phyloP scores from a whole-genome alignment of 1,140 invertebrate genomes.

The Nasonia giraulti region DNA sequence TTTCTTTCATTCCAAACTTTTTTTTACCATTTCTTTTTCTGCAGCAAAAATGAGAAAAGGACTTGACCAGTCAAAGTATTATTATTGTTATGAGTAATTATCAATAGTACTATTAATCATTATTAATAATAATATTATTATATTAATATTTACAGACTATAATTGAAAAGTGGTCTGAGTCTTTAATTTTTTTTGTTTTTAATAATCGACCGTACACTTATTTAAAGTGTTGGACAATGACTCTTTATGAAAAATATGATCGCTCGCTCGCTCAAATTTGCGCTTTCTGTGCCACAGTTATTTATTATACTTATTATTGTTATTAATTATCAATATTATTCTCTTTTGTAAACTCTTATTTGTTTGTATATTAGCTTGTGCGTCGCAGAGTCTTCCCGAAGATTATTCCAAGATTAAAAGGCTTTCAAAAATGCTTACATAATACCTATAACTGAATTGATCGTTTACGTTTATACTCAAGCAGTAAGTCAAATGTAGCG shows the following conservation, averaged over 20 bases:
- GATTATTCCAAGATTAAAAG: constrained; percentile 9
- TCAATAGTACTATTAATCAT: constrained; percentile 36
- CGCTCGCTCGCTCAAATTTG: constrained; percentile 21
- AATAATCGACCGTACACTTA: constrained; percentile 7
- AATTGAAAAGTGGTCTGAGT: constrained; percentile 50
- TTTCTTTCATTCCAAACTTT: background rate
- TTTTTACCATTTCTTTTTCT: constrained; percentile 22
- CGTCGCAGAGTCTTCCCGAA: constrained; percentile 8
- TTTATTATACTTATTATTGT: constrained; percentile 22
- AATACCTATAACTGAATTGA: background rate
- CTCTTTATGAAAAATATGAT: constrained; percentile 54
- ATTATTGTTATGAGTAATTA: constrained; percentile 25
- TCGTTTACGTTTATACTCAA: too few relatives aligned
- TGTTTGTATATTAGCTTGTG: constrained; percentile 13
- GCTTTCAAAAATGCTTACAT: constrained; percentile 22
- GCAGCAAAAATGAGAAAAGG: constrained; percentile 14
- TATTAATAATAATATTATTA: constrained; percentile 42
- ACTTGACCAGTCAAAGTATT: constrained; percentile 21
- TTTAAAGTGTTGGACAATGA: constrained; percentile 39
- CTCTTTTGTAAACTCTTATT: constrained; percentile 16
- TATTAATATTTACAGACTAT: constrained; percentile 50
- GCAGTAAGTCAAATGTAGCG: too few relatives aligned
- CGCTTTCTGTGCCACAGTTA: constrained; percentile 24
- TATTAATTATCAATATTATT: constrained; percentile 30
- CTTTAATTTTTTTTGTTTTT: constrained; percentile 26